A percentile compares a stretch with the other conserved stretches of the same genome.
Evolutionary conservation across 2,797 vertebrate genomes (phyloP).

Genomic region (Onychomys arenicola): DNA sequence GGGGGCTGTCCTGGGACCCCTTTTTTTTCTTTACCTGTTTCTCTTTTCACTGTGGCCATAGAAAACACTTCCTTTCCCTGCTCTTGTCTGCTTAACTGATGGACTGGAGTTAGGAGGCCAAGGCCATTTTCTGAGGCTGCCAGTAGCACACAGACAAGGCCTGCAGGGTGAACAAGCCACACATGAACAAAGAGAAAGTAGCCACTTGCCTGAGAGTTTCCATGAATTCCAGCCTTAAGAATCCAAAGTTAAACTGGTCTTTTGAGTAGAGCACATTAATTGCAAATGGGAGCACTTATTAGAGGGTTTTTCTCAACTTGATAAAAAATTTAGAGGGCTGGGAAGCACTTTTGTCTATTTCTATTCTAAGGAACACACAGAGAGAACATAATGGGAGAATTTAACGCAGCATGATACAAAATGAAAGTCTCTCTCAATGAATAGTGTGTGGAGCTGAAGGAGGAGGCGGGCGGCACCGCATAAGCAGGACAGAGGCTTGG

Average conservation of each 20-base stretch:
- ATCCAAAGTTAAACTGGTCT: conserved; percentile 74
- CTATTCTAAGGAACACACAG: conserved; percentile 41
- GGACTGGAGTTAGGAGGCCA: neutral
- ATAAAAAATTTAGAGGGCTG: conserved; percentile 70
- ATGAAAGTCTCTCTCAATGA: conserved; percentile 45
- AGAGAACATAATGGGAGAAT: conserved; percentile 65
- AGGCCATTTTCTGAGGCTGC: neutral
- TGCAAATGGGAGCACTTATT: conserved; percentile 81
- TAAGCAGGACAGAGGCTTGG: neutral
- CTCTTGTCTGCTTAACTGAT: neutral
- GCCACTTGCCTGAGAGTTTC: conserved; percentile 31
- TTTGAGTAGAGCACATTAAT: conserved; percentile 81
- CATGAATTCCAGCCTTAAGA: conserved; percentile 69
- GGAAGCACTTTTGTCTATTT: conserved; percentile 75
- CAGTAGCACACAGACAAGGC: neutral
- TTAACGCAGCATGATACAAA: conserved; percentile 38
- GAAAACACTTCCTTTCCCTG: neutral
- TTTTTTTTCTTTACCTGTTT: neutral
- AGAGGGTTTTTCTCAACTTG: conserved; percentile 79
- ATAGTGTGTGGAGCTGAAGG: neutral
- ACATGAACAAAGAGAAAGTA: neutral
- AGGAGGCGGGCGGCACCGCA: neutral
- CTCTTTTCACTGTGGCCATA: neutral
- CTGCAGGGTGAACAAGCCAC: neutral
- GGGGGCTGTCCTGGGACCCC: no score